Conservation (phyloP, 2,113 vertebrate species). For the Nibea coibor region DNA sequence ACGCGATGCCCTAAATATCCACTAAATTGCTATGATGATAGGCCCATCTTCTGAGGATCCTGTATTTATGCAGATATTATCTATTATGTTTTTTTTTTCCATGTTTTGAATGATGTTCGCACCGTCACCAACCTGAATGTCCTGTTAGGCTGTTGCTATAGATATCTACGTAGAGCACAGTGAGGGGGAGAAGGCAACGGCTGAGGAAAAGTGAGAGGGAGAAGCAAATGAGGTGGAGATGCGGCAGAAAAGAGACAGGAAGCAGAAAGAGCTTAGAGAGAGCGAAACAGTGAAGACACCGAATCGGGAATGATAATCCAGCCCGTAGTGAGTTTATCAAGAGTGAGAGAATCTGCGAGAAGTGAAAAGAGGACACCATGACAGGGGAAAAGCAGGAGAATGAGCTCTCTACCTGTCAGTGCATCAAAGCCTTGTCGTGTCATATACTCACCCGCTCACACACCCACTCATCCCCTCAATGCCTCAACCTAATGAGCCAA, state of each 20-base stretch:
- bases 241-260: slow-evolving; percentile 38
- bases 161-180: slow-evolving; percentile 73
- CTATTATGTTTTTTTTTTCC: slow-evolving; percentile 47
- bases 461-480: slow-evolving; percentile 73
- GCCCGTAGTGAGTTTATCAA: slow-evolving; percentile 60
- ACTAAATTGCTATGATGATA: slow-evolving; percentile 32
- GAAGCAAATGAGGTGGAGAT: slow-evolving; percentile 62
- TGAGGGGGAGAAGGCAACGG: slow-evolving; percentile 59
- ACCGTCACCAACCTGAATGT: slow-evolving; percentile 80
- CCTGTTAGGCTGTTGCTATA: slow-evolving; percentile 83
- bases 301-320: slow-evolving; percentile 59
- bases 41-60: slow-evolving; percentile 25
- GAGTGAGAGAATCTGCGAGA: slow-evolving; percentile 53
- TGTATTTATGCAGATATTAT: slow-evolving; percentile 40
- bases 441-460: slow-evolving; percentile 62
- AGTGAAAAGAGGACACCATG: slow-evolving; percentile 60
- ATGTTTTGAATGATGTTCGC: slow-evolving; percentile 69
- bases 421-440: slow-evolving; percentile 73
- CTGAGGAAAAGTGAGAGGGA: slow-evolving; percentile 57
- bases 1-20: slow-evolving; percentile 31
- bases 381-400: slow-evolving; percentile 66
- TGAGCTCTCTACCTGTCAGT: slow-evolving; percentile 76
- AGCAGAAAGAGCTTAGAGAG: slow-evolving; percentile 12
- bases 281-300: slow-evolving; percentile 41
- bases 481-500: slow-evolving; percentile 82